A percentile compares a stretch with the other conserved stretches of the same genome.
Conservation (phyloP, 2,113 vertebrate genomes). For the Ciconia maguari region DNA sequence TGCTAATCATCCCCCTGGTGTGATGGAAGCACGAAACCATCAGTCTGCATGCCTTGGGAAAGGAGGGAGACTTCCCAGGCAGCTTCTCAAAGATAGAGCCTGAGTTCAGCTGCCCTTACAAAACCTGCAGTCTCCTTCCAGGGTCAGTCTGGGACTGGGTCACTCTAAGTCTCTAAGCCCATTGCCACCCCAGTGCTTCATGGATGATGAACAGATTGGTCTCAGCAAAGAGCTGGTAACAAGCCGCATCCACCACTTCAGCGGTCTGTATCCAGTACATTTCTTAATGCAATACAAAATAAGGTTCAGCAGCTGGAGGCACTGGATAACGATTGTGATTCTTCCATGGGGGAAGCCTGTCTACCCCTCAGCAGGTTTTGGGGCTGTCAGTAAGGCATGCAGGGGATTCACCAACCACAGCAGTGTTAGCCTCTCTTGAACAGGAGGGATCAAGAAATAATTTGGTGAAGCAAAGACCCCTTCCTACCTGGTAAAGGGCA, state of each 20-base stretch:
- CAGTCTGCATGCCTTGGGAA: background rate
- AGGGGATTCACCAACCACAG: background rate
- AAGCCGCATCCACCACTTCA: background rate
- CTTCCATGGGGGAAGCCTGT: background rate
- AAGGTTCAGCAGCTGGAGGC: background rate
- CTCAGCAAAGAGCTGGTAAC: background rate
- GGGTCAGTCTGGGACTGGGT: no score
- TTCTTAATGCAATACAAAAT: background rate
- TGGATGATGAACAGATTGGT: background rate
- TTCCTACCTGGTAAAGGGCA: background rate
- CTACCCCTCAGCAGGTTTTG: background rate
- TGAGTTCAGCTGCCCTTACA: background rate
- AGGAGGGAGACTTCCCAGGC: background rate
- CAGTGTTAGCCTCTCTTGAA: background rate
- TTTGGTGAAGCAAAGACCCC: background rate
- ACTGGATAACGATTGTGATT: background rate
- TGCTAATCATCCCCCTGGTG: background rate
- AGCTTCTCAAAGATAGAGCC: background rate
- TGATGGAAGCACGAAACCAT: background rate
- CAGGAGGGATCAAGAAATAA: background rate
- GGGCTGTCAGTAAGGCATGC: background rate
- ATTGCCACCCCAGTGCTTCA: background rate
- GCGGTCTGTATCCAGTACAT: background rate
- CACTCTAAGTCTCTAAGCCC: background rate
- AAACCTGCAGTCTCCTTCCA: background rate